Evolutionary conservation across 2,797 vertebrate species (phyloP), one percentile per base, ranked within the genome.

Genomic region (Melanogrammus aeglefinus): DNA sequence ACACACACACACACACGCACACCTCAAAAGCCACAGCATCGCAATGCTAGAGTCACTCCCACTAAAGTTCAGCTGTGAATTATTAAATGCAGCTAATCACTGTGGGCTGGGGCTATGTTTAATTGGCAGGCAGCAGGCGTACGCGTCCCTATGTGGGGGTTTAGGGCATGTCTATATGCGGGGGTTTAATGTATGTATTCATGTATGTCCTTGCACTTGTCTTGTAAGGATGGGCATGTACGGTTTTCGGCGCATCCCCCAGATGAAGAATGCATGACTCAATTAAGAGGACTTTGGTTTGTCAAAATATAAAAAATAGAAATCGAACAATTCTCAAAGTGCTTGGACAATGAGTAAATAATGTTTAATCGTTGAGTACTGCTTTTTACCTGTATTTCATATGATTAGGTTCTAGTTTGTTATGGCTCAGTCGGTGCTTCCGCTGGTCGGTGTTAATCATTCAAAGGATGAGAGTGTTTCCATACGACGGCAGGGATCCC

Each of bases 31-130:
- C 76, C 77, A 80, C 84, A 14, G 24, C 82, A 86, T 86, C 73
- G 63, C 78, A 85, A 78, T 77, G 82, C 80, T 88, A 77, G 86
- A 91, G 89, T 89, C 86, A 86, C 86, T 90, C 82, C 57, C 81
- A 88, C 87, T 90, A 94, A 95, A 94, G 94, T 94, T 95, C 94
- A 95, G 81, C 77, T 82, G 86, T 95, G 90, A 94, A 95, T 94
- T 94, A 94, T 95, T 95, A 91, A 95, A 92, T 85, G 87, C 87
- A 87, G 86, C 92, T 94, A 93, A 94, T 94, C 91, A 91, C 90
- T 74, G 77, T 85, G 83, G 88, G 88, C 86, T 72, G 38, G 44
- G 82, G 79, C 83, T 82, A 79, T 88, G 83, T 87, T 90, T 91
- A 92, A 92, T 87, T 90, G 88, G 88, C 87, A 70, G 79, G 76